These are phyloP conservation scores for Nudaria mundana DNA, from an alignment of 2,888 invertebrate species.

Conservation along the genomic window DNA sequence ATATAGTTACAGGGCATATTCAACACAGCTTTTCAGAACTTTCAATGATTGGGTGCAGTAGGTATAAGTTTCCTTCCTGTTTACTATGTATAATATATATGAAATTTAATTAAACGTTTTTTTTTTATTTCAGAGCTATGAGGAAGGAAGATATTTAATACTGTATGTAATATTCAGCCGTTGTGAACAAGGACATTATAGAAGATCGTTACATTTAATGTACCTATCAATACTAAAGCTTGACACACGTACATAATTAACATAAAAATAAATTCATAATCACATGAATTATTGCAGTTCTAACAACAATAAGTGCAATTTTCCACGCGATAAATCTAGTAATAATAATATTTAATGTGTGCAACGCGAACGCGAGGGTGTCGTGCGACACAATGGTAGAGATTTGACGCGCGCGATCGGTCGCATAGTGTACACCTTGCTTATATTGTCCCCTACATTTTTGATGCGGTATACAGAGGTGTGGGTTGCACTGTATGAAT, in stretches of 20 bases:
- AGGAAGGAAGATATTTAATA: too few relatives aligned
- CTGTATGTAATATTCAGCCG: too few relatives aligned
- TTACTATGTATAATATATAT: too few relatives aligned
- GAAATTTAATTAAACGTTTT: too few relatives aligned
- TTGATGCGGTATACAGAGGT: constrained; percentile 37
- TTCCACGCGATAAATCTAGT: constrained; percentile 78
- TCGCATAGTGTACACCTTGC: constrained; percentile 61
- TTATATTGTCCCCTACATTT: constrained; percentile 43
- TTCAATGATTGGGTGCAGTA: too few relatives aligned
- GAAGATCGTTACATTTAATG: constrained; percentile 25
- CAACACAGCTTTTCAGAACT: too few relatives aligned
- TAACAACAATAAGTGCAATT: constrained; percentile 76
- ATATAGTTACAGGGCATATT: too few relatives aligned
- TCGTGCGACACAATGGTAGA: constrained; percentile 33
- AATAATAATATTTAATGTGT: constrained; percentile 74
- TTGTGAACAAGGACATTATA: too few relatives aligned
- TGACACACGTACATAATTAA: constrained; percentile 60
- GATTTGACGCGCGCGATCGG: constrained; percentile 61
- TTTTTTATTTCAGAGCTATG: too few relatives aligned
- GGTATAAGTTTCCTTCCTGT: too few relatives aligned
- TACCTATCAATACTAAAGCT: constrained; percentile 34
- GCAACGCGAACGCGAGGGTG: constrained; percentile 50
- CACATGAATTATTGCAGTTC: constrained; percentile 68
- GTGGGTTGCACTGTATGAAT: constrained; percentile 36
- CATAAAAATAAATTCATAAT: constrained; percentile 78